These are phyloP conservation scores for Amiota mariae DNA, from an alignment of 2,888 invertebrate species.

Conservation along the genomic window DNA sequence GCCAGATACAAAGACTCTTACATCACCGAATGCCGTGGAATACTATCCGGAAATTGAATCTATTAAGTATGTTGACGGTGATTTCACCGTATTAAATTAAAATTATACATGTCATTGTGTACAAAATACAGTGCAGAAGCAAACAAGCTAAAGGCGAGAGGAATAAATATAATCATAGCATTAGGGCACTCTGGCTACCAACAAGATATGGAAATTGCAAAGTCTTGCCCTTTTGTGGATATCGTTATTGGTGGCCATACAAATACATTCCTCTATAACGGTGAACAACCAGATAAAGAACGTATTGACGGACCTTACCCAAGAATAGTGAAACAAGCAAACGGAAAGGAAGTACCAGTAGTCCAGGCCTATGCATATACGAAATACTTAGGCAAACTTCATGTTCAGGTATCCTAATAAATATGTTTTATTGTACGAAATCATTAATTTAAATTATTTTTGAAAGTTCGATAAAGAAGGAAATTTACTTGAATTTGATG, in stretches of 20 bases:
- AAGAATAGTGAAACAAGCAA: conserved; percentile 80
- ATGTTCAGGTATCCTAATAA: conserved; percentile 72
- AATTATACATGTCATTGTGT: not conserved
- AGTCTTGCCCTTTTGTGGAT: conserved; percentile 85
- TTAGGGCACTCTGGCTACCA: conserved; percentile 91
- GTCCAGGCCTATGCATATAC: conserved; percentile 94
- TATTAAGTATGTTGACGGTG: conserved; percentile 74
- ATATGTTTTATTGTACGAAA: not conserved
- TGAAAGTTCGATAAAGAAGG: conserved; percentile 81
- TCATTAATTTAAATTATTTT: not conserved
- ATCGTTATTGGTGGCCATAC: conserved; percentile 93
- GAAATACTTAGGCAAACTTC: conserved; percentile 89
- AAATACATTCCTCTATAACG: conserved; percentile 91
- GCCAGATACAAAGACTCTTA: conserved; percentile 81
- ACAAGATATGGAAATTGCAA: conserved; percentile 85
- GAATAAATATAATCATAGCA: conserved; percentile 87
- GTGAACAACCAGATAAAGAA: conserved; percentile 81
- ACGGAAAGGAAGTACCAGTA: conserved; percentile 83
- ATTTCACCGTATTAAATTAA: not conserved
- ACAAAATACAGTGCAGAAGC: conserved; percentile 76
- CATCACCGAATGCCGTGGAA: conserved; percentile 76
- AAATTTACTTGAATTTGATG: conserved; percentile 79
- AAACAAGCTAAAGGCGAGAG: conserved; percentile 77
- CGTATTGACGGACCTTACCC: conserved; percentile 85
- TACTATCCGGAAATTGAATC: conserved; percentile 82